Evolutionary conservation across 2,888 invertebrate species (phyloP).

Genomic region (Helobdella robusta): DNA sequence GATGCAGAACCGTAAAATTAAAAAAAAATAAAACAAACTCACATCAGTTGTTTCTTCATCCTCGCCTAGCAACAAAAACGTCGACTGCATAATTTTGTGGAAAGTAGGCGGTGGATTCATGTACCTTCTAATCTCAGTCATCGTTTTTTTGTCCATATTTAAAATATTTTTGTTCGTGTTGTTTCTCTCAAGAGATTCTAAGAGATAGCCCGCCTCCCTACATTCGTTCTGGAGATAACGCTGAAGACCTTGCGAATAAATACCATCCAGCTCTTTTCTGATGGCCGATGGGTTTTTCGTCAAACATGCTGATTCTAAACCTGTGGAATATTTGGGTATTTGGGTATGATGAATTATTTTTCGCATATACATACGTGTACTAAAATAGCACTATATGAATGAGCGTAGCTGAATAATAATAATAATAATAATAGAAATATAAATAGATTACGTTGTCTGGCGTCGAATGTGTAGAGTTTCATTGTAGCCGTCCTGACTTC

Average conservation of each 20-base stretch:
- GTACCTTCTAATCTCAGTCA: constrained; percentile 43
- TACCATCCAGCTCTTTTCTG: constrained; percentile 11
- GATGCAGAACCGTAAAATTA: no score
- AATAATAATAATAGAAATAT: background rate
- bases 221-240: constrained; percentile 34
- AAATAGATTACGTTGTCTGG: constrained; percentile 14
- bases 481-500: constrained; percentile 24
- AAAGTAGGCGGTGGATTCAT: constrained; percentile 40
- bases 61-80: constrained; percentile 41
- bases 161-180: constrained; percentile 35
- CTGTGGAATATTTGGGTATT: no score
- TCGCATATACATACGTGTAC: no score
- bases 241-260: constrained; percentile 9
- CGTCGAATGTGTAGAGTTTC: constrained; percentile 21
- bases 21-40: constrained; percentile 24
- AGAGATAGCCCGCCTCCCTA: constrained; percentile 35
- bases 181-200: constrained; percentile 33
- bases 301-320: constrained; percentile 18
- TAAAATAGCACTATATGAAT: background rate
- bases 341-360: no score
- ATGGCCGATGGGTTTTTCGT: constrained; percentile 8
- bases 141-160: constrained; percentile 41
- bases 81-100: constrained; percentile 41
- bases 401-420: background rate
- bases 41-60: constrained; percentile 39